Evolutionary conservation across 2,113 vertebrate genomes (phyloP).

Genomic region (Ctenodactylus gundi): DNA sequence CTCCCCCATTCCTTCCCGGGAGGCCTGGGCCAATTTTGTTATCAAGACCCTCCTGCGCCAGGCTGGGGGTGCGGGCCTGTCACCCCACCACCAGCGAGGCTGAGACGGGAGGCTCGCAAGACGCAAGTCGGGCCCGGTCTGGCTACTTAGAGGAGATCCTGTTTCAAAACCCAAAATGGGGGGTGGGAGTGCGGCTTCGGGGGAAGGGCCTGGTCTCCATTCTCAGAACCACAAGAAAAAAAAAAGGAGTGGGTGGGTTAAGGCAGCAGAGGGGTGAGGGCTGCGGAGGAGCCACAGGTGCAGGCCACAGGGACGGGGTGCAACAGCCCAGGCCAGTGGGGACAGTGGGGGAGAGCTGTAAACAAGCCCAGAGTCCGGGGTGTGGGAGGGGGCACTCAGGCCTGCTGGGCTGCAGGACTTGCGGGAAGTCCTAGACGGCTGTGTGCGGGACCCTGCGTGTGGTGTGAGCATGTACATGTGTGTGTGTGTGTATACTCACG

Average conservation of each 20-base stretch:
- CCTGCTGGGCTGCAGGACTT: neutral
- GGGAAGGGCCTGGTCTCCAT: too few relatives aligned
- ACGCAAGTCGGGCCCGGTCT: too few relatives aligned
- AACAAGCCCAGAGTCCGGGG: neutral
- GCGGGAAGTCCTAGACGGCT: rapidly evolving
- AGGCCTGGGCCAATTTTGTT: neutral
- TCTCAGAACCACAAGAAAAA: too few relatives aligned
- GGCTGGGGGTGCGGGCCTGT: too few relatives aligned
- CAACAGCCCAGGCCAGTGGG: neutral
- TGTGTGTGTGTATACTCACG: neutral
- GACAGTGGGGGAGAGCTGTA: too few relatives aligned
- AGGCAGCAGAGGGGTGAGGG: rapidly evolving
- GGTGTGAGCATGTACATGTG: neutral
- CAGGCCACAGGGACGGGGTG: neutral
- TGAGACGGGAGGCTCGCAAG: too few relatives aligned
- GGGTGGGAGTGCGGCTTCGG: too few relatives aligned
- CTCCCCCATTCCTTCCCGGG: neutral
- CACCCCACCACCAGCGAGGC: too few relatives aligned
- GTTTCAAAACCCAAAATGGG: too few relatives aligned
- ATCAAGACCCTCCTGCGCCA: neutral
- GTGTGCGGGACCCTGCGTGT: neutral
- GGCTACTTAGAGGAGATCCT: too few relatives aligned
- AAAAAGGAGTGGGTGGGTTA: too few relatives aligned
- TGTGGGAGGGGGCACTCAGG: neutral
- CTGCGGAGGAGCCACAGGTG: neutral